phyloP scores from a whole-genome alignment of 2,113 vertebrate species.

The Nothobranchius furzeri region DNA sequence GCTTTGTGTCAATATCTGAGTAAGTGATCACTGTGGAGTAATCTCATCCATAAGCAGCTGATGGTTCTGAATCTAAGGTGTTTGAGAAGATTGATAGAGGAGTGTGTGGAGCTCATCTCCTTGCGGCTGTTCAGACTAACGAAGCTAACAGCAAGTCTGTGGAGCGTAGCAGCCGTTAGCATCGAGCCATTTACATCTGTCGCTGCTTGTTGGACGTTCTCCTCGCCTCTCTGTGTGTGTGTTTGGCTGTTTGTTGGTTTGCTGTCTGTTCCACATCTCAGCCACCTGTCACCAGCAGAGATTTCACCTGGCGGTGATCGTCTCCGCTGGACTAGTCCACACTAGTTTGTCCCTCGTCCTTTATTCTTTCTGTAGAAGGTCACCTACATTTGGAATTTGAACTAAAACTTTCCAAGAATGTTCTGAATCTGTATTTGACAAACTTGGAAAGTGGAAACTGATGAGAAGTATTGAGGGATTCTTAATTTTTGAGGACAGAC shows the following conservation, averaged over 20 bases:
- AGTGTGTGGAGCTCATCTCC: constrained; percentile 5
- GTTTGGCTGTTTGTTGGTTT: constrained; percentile 6
- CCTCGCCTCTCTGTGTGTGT: constrained; percentile 5
- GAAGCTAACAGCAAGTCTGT: constrained; percentile 29
- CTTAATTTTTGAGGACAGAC: too few species aligned
- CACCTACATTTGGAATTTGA: background rate
- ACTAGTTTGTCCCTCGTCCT: constrained; percentile 4
- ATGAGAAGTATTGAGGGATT: too few species aligned
- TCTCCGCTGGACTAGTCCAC: background rate
- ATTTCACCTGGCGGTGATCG: too few species aligned
- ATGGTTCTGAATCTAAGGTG: background rate
- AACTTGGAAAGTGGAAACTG: too few species aligned
- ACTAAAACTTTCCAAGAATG: background rate
- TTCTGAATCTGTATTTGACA: too few species aligned
- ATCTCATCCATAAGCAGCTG: background rate
- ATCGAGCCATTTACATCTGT: constrained; percentile 37
- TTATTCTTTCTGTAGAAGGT: constrained; percentile 1
- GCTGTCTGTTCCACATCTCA: constrained; percentile 16
- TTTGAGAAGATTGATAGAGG: constrained; percentile 13
- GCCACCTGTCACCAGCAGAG: constrained; percentile 43
- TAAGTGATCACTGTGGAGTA: background rate
- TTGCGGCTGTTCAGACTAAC: constrained; percentile 30
- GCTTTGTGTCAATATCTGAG: too few species aligned
- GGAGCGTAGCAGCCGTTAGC: constrained; percentile 34
- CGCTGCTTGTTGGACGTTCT: constrained; percentile 23